Base-by-base conservation (phyloP, 2,113 vertebrate species). In the Tachysurus fulvidraco region DNA sequence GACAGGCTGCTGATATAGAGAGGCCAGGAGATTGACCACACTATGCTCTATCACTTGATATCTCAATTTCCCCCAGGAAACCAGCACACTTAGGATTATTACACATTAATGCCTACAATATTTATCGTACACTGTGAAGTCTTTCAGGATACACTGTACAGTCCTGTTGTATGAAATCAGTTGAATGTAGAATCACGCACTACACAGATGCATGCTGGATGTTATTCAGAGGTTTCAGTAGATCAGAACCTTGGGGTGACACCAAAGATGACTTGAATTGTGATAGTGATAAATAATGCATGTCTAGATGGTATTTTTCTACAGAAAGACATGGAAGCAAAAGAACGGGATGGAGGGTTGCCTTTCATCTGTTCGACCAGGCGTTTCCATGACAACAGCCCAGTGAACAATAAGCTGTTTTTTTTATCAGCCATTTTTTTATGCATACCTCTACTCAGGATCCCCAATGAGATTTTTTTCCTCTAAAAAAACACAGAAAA, bases 321-420 rank as follows among this genome's bases (percentile, higher is more conserved):
- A 76, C 36, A 57, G 60, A 87, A 67, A 86, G 59, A 62, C 65
- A 81, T 28, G 52, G 60, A 89, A 78, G 84, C 55, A 80, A 25
- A 60, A 80, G 79, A 82, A 73, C 62, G 30, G 78, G 81, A 85
- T 64, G 79, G 69, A 78, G 83, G 28, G 36, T 79, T 84, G 85
- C 74, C 81, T 88, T 84, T 88, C 87, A 87, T 88, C 88, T 87
- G 83, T 73, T 83, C 87, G 23, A 77, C 62, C 50, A 83, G 86
- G 84, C 41, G 90, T 91, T 91, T 87, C 88, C 87, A 89, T 91
- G 90, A 87, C 88, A 85, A 91, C 90, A 81, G 69, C 76, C 57
- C 85, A 81, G 64, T 83, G 80, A 91, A 88, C 83, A 89, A 88
- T 71, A 81, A 83, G 62, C 71, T 55, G 41, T 50, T 69, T 79